Conservation (phyloP, 2,888 invertebrate species). For the Apamea sordens region DNA sequence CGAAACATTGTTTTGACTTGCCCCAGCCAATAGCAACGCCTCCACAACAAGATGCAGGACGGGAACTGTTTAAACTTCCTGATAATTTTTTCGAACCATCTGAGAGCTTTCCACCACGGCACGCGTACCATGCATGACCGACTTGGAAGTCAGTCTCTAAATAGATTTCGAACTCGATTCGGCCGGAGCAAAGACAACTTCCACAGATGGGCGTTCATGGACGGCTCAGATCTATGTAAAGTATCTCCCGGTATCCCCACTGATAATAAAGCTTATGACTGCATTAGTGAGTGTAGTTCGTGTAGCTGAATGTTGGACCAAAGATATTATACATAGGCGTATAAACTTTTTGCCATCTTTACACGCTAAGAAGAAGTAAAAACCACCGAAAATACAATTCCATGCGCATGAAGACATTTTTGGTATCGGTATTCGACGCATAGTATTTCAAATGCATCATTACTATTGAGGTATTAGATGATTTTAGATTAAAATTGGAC, state of each 20-base stretch:
- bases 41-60: not conserved
- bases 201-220: not conserved
- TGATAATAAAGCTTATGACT: not conserved
- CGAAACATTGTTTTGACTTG: not conserved
- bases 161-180: not conserved
- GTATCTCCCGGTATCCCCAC: not conserved
- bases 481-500: slow-evolving; percentile 9
- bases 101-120: not conserved
- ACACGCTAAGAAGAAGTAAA: not conserved
- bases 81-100: not conserved
- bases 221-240: not conserved
- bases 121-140: not conserved
- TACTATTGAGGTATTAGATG: slow-evolving; percentile 12
- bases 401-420: not conserved
- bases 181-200: not conserved
- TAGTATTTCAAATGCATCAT: slow-evolving; percentile 1
- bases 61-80: not conserved
- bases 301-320: not conserved
- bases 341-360: not conserved
- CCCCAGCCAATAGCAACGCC: not conserved
- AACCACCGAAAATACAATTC: not conserved
- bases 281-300: not conserved
- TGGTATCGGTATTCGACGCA: not conserved
- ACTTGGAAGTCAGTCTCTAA: not conserved
- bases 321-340: not conserved